Evolutionary conservation across 2,888 invertebrate species (phyloP).

Genomic region (Orthosia cruda): DNA sequence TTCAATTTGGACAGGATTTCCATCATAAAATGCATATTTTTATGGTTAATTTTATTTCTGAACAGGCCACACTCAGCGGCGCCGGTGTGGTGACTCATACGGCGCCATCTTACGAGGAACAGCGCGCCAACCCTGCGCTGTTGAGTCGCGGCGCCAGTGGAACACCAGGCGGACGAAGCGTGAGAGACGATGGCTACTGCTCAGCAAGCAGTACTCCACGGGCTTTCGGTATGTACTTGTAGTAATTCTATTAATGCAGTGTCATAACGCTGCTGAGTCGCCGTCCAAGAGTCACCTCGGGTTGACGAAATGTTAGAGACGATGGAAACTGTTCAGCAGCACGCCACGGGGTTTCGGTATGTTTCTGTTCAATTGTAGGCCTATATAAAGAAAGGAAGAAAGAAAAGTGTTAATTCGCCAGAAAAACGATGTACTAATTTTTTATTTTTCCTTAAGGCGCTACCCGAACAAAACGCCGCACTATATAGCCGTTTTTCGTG

Average conservation of each 20-base stretch:
- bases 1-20: too few species aligned
- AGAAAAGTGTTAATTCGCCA: too few species aligned
- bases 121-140: slow-evolving; percentile 87
- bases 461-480: too few species aligned
- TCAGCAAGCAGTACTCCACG: slow-evolving; percentile 93
- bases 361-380: too few species aligned
- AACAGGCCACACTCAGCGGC: slow-evolving; percentile 83
- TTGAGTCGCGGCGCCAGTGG: slow-evolving; percentile 82
- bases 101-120: slow-evolving; percentile 89
- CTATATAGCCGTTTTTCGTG: too few species aligned
- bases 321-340: slow-evolving; percentile 93
- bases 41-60: background rate
- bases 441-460: too few species aligned
- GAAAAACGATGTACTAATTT: too few species aligned
- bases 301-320: slow-evolving; percentile 89
- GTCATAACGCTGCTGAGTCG: slow-evolving; percentile 81
- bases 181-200: slow-evolving; percentile 93
- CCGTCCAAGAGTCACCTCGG: slow-evolving; percentile 83
- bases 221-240: slow-evolving; percentile 89
- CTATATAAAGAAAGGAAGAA: too few species aligned
- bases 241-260: background rate
- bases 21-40: too few species aligned
- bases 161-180: slow-evolving; percentile 87
- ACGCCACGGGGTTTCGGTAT: slow-evolving; percentile 93
- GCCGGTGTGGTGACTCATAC: slow-evolving; percentile 85